phyloP scores from a whole-genome alignment of 1,140 invertebrate species.

The Halesus radiatus region DNA sequence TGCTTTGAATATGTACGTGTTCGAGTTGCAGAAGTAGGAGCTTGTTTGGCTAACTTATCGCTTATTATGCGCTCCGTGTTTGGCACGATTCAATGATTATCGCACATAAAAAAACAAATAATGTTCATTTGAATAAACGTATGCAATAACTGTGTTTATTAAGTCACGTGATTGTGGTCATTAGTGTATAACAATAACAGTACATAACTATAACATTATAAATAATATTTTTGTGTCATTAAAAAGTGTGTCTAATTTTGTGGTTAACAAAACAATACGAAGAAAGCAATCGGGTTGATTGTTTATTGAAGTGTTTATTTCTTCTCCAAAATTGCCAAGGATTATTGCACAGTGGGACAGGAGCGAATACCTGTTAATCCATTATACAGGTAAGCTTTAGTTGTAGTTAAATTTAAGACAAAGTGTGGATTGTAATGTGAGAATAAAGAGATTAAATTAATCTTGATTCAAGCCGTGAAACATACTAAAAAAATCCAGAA shows the following conservation, averaged over 20 bases:
- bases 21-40: constrained; percentile 8
- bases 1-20: constrained; percentile 18
- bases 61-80: constrained; percentile 17
- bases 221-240: neutral
- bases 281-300: too few relatives aligned
- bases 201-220: neutral
- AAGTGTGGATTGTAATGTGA: too few relatives aligned
- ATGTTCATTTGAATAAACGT: constrained; percentile 12
- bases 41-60: neutral
- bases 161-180: constrained; percentile 23
- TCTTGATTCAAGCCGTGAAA: too few relatives aligned
- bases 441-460: too few relatives aligned
- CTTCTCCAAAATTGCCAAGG: neutral
- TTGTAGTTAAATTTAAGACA: neutral
- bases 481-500: too few relatives aligned
- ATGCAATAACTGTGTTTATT: neutral
- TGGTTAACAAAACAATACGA: too few relatives aligned
- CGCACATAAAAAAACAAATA: neutral
- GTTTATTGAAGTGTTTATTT: neutral
- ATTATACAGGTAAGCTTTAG: constrained; percentile 6
- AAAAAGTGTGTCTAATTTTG: too few relatives aligned
- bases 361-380: neutral
- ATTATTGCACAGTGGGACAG: constrained; percentile 4
- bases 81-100: constrained; percentile 22
- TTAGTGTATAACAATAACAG: neutral